Base-by-base conservation (phyloP, 2,888 invertebrate genomes). In the Thelaira solivaga region DNA sequence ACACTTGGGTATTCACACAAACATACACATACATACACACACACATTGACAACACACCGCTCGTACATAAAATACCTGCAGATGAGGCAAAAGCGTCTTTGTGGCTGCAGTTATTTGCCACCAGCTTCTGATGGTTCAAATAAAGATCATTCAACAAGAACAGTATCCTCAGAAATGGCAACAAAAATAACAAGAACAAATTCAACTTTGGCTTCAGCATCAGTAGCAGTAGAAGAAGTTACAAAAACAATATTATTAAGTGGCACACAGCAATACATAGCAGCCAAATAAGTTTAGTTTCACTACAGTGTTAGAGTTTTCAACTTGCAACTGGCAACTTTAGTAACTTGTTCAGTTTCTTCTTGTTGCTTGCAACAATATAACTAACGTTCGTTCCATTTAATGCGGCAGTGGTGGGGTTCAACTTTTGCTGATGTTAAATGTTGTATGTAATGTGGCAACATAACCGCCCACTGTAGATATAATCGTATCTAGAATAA, bases 1-100 rank as follows among this genome's bases (percentile, higher is more conserved):
- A 85, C 84, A 85, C 83, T 83, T 39, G 83, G n/a, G 45, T 83
- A 86, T 83, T 83, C 83, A 84, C 34, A 31, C 3, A 41, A 5
- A 41, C 41, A 6, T n/a, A 24, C 7, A 16, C 18, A 18, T 4
- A 7, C 29, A 43, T 10, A 4, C 18, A 43, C 43, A 20, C 8
- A 36, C 13, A 7, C 13, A 36, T n/a, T 11, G 85, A 86, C 85
- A 84, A 83, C 82, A n/a, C 20, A n/a, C 6, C 20, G 6, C 22
- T n/a, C 22, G 34, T 16, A 31, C n/a, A 29, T n/a, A 13, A 16
- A 24, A n/a, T 34, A 45, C 55, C 43, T 45, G 20, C 26, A 26
- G 1, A 24, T n/a, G 34, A 41, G 11, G 16, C 85, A 84, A n/a
- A n/a, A 86, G 83, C 55, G 49, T 47, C 55, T 47, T 45, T 68